Evolutionary conservation across 2,888 invertebrate genomes (phyloP).

Genomic region (Hecatera dysodea): DNA sequence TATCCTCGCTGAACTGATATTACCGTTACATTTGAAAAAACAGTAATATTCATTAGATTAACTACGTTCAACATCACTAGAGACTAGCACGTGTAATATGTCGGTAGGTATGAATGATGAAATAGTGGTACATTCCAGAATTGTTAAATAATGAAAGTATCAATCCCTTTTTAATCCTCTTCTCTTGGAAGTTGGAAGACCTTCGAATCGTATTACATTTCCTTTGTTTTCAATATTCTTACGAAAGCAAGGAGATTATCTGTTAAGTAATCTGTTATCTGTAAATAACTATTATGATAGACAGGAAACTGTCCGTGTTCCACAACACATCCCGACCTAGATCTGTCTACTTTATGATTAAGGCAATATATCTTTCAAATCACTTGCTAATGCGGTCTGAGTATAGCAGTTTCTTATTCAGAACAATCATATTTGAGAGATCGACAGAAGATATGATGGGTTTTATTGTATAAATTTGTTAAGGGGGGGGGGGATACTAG

Average conservation of each 20-base stretch:
- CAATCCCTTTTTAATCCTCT: not conserved
- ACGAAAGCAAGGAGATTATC: not conserved
- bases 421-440: not conserved
- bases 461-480: not conserved
- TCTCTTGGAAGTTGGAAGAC: not conserved
- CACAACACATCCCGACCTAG: conserved; percentile 37
- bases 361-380: conserved; percentile 21
- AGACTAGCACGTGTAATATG: conserved; percentile 18
- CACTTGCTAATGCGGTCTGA: conserved; percentile 10
- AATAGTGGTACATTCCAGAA: not conserved
- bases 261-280: not conserved
- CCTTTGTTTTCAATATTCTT: not conserved
- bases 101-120: not conserved
- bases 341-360: conserved; percentile 32
- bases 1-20: conserved; percentile 24
- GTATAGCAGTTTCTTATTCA: not conserved
- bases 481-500: not conserved
- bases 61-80: conserved; percentile 33
- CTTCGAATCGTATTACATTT: not conserved
- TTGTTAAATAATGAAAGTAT: not conserved
- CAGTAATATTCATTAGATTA: conserved; percentile 4
- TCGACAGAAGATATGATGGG: not conserved
- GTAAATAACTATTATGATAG: conserved; percentile 14
- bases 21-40: conserved; percentile 19
- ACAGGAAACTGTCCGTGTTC: conserved; percentile 18